Evolutionary conservation across 1,140 invertebrate species (phyloP).

Genomic region (Nymphalis io): DNA sequence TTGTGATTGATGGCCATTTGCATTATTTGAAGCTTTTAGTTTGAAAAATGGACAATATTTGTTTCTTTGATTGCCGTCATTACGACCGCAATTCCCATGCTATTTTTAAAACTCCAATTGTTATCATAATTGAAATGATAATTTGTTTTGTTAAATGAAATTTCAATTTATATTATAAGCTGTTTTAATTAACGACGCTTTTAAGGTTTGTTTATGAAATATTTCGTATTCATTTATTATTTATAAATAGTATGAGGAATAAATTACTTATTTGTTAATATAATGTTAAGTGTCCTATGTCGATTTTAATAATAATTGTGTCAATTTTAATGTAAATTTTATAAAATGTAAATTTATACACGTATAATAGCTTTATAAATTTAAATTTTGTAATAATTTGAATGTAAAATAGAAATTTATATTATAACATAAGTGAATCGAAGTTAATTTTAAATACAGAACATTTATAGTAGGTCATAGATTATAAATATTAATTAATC

Average conservation of each 20-base stretch:
- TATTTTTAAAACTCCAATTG: constrained; percentile 13
- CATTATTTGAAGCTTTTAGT: constrained; percentile 55
- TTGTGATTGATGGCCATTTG: constrained; percentile 70
- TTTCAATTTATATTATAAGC: constrained; percentile 5
- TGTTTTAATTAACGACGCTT: constrained; percentile 11
- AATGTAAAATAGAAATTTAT: neutral
- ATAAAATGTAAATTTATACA: neutral
- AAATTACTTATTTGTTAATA: neutral
- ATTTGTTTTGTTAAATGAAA: constrained; percentile 9
- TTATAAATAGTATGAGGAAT: neutral
- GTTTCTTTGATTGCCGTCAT: constrained; percentile 25
- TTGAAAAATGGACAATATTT: constrained; percentile 61
- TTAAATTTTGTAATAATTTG: neutral
- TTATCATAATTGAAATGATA: constrained; percentile 14
- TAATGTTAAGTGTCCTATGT: neutral
- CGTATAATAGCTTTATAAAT: no score
- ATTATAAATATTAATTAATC: no score
- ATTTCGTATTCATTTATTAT: neutral
- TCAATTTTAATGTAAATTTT: constrained; percentile 1
- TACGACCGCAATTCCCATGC: constrained; percentile 2
- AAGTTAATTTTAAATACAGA: no score
- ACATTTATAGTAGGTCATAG: no score
- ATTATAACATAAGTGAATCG: no score
- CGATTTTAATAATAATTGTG: neutral
- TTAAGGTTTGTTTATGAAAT: constrained; percentile 13